Base-by-base conservation (phyloP, 2,113 vertebrate genomes). In the Cyprinus carpio region DNA sequence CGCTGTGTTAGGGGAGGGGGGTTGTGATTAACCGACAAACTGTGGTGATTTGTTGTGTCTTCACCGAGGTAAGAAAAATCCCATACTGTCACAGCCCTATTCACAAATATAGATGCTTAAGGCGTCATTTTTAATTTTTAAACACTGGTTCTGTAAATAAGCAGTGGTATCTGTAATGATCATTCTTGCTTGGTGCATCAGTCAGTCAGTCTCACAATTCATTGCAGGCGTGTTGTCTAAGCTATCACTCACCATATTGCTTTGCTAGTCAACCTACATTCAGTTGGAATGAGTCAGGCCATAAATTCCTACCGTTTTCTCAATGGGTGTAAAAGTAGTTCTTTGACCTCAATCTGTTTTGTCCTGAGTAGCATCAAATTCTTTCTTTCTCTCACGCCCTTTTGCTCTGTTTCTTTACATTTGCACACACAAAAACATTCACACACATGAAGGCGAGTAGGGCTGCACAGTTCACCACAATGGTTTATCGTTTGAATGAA, bases 291-390 rank as follows among this genome's bases (percentile, higher is more conserved):
- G 46, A 82, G 40, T 65, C 79, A 31, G 29, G 81, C 20, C 65
- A 56, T 82, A 82, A 54, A 82, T 82, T 82, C 81, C 81, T 71
- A 34, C n/a, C 10, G 0, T 81, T n/a, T 37, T 71, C 29, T 54
- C 46, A 69, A 34, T 9, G 64, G 20, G 81, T 51, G 23, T 71
- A 71, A 82, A 82, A 20, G 46, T 16, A 31, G 18, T 37, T 11
- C 20, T 71, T 25, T 56, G 81, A 51, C 65, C 65, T 71, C 81
- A 10, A 12, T 25, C 13, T 79, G 79, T 67, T 76, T 76, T 81
- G 79, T 81, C 40, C 62, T 67, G 16, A 51, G n/a, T 20, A 2
- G 37, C 46, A 71, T n/a, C n/a, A 56, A 4, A 29, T 81, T 49
- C 16, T 54, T 16, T 71, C 31, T 82, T 43, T 43, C 40, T 43